Base-by-base conservation (phyloP, 2,113 vertebrate genomes). In the Chionodraco myersi region DNA sequence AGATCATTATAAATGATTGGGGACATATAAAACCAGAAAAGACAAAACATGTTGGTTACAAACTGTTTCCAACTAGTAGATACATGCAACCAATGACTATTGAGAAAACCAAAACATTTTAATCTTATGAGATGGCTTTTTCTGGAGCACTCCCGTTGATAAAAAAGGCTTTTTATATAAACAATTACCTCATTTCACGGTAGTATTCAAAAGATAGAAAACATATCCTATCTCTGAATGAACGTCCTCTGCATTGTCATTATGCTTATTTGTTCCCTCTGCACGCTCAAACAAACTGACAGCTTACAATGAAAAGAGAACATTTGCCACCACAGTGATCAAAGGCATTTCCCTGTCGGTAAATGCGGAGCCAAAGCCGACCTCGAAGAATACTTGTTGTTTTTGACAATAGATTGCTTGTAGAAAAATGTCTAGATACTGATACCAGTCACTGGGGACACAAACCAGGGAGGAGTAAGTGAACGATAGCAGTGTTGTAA, bases 331-430 rank as follows among this genome's bases (percentile, higher is more conserved):
- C 53, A 73, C 15, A 53, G 16, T 80, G 72, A 78, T 75, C 44
- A 48, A 77, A 79, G 52, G 63, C 18, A 47, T 10, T 56, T 36
- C 72, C 41, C 30, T 80, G 13, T 73, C 52, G 51, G 7, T 36
- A 77, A 75, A 68, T 67, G 61, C 74, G 36, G 64, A 73, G 65
- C 66, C 15, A 48, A 53, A 62, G 59, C 79, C 67, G 61, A 78
- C 56, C 75, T 26, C 0, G 15, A 56, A 2, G 1, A 49, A 5
- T 30, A 41, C 44, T 80, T 71, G 44, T 49, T 61, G 57, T 72
- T 77, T 51, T 21, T 16, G 54, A 75, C 52, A 66, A 58, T 23
- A 54, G 61, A 53, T 26, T 41, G 6, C 11, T 10, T 48, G 26
- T 54, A n/a, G 26, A 67, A 72, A 56, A 61, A 45, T 13, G 15